These are phyloP conservation scores for Ctenicera cuprea DNA, from an alignment of 2,888 invertebrate genomes.

Conservation along the genomic window DNA sequence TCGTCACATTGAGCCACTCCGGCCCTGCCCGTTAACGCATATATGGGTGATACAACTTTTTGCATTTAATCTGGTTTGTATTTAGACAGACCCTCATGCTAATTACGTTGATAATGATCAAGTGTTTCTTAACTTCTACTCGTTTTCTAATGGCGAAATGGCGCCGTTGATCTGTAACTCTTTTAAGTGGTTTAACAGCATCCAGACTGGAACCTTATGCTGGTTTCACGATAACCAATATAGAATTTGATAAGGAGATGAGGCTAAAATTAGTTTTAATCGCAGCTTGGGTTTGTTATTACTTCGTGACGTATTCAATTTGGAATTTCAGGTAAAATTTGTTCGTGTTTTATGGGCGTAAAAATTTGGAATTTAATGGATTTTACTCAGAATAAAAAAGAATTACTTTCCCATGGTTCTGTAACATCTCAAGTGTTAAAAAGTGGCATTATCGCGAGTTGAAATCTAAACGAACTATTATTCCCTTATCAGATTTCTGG, in stretches of 20 bases:
- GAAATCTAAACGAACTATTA: conserved; percentile 34
- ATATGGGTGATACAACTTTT: conserved; percentile 3
- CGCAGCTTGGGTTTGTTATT: background rate
- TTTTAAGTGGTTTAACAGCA: conserved; percentile 41
- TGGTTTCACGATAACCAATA: conserved; percentile 35
- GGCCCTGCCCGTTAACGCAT: background rate
- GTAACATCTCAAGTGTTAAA: conserved; percentile 10
- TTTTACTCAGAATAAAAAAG: too few species aligned
- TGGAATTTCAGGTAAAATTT: background rate
- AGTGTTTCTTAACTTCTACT: conserved; percentile 55
- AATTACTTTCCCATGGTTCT: background rate
- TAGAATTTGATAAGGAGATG: conserved; percentile 34
- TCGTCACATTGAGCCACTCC: background rate
- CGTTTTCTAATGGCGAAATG: conserved; percentile 52
- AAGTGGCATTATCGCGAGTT: background rate
- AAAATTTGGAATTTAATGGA: too few species aligned
- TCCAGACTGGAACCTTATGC: conserved; percentile 38
- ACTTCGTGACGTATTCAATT: background rate
- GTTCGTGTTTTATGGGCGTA: too few species aligned
- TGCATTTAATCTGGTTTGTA: conserved; percentile 34
- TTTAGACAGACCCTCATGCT: conserved; percentile 40
- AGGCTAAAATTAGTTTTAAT: conserved; percentile 4
- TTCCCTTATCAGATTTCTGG: conserved; percentile 43
- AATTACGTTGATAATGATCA: conserved; percentile 53
- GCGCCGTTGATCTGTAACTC: conserved; percentile 51